These are phyloP conservation scores for Hylaea fasciaria DNA, from an alignment of 2,888 invertebrate genomes.

Conservation along the genomic window DNA sequence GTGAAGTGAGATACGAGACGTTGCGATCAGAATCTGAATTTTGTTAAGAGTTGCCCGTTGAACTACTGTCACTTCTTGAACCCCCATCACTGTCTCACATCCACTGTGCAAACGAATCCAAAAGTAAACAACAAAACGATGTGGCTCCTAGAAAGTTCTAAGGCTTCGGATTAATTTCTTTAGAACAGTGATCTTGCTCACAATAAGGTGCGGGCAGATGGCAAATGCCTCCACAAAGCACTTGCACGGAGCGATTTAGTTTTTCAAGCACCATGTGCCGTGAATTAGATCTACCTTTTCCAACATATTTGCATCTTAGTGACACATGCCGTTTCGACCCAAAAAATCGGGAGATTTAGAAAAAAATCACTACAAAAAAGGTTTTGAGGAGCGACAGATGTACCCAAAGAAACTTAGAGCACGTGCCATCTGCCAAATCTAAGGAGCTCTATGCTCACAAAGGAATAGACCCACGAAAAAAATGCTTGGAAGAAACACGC, in stretches of 20 bases:
- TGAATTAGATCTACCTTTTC: slow-evolving; percentile 70
- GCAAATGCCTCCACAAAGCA: slow-evolving; percentile 67
- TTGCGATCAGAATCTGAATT: too few species aligned
- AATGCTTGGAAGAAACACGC: slow-evolving; percentile 39
- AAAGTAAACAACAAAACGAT: not conserved
- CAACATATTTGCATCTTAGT: slow-evolving; percentile 81
- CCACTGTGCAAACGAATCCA: too few species aligned
- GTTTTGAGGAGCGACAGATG: slow-evolving; percentile 78
- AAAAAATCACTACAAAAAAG: slow-evolving; percentile 66
- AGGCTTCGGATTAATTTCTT: slow-evolving; percentile 25
- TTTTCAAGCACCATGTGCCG: slow-evolving; percentile 78
- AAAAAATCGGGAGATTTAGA: slow-evolving; percentile 59
- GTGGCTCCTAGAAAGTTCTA: slow-evolving; percentile 4
- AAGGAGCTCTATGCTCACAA: slow-evolving; percentile 63
- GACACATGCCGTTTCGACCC: slow-evolving; percentile 70
- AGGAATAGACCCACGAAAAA: slow-evolving; percentile 66
- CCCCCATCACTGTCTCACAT: too few species aligned
- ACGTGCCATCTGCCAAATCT: slow-evolving; percentile 85
- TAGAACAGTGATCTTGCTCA: slow-evolving; percentile 27
- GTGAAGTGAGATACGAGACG: too few species aligned
- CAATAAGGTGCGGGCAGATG: slow-evolving; percentile 75
- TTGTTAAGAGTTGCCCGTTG: too few species aligned
- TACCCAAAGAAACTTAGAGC: slow-evolving; percentile 76
- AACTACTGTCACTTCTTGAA: too few species aligned
- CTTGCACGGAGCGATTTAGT: slow-evolving; percentile 76